Base-by-base conservation (phyloP, 1,140 invertebrate species). In the Drosophila bocki region DNA sequence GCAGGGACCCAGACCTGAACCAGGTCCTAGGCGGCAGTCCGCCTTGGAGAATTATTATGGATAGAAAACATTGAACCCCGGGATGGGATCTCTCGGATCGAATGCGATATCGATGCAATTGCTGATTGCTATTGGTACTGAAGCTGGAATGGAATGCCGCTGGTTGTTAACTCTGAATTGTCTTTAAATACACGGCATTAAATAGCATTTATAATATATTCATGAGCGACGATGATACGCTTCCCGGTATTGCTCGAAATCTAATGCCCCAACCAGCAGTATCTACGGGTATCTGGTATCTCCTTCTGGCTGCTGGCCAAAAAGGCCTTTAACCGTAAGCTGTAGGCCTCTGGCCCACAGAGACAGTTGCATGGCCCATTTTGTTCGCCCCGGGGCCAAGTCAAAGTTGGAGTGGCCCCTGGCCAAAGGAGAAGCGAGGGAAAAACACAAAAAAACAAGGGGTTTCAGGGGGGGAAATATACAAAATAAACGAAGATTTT, bases 161-260 rank as follows among this genome's bases (percentile, higher is more conserved):
- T 68, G 63, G 57, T 70, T 58, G 45, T 80, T 65, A 65, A 67
- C 83, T 88, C 77, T 88, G 83, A 88, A 87, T 87, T 87, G 83
- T 87, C 83, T 87, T 88, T 87, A 87, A 87, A 87, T 87, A 87
- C 80, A 87, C 82, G 81, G 86, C 83, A 88, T 87, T 87, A 87
- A 88, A 90, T 90, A 79, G 81, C 85, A 88, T 90, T 88, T 90
- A 78, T 88, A 88, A 88, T 88, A 90, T 88, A 88, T 88, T 88
- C 84, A 88, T 90, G 80, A 87, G 83, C 77, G 12, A 9, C n/a
- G 53, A n/a, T 51, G 67, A 77, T 60, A 74, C 75, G 84, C 77
- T 87, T 87, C 84, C 84, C 84, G 81, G 84, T 88, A 88, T 84
- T 88, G 85, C 81, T 84, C 84, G 69, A 80, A 71, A 90, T 88